These are phyloP conservation scores for Pelecanus crispus DNA, from an alignment of 2,113 vertebrate genomes.

Conservation along the genomic window DNA sequence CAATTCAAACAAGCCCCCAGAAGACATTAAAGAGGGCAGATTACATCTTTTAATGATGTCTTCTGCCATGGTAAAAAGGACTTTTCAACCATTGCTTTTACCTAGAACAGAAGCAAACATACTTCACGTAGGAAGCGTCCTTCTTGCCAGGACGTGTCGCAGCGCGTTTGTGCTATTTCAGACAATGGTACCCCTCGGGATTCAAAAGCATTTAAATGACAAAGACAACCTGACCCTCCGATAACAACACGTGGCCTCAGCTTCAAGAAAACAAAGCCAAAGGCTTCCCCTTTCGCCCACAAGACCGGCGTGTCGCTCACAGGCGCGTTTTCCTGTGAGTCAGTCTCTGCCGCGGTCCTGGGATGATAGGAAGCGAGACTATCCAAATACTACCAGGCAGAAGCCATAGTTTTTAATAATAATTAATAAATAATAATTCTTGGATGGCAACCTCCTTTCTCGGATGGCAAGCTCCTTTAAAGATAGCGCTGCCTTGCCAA, in stretches of 20 bases:
- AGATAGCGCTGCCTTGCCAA: background rate
- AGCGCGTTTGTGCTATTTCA: background rate
- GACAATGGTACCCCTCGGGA: background rate
- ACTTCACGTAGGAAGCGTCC: background rate
- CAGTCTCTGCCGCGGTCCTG: background rate
- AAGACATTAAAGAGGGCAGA: background rate
- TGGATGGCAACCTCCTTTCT: background rate
- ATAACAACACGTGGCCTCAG: rapidly evolving
- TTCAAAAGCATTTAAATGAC: rapidly evolving
- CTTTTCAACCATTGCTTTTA: background rate
- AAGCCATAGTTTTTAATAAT: background rate
- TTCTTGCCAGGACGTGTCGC: background rate
- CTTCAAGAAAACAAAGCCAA: background rate
- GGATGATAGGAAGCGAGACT: background rate
- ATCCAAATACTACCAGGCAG: background rate
- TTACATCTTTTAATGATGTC: background rate
- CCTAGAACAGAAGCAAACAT: background rate
- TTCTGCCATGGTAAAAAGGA: background rate
- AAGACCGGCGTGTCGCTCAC: rapidly evolving
- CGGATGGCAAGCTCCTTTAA: background rate
- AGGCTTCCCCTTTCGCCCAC: background rate
- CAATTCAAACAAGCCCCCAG: background rate
- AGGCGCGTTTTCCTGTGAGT: background rate
- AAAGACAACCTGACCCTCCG: rapidly evolving
- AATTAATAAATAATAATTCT: background rate